Base-by-base conservation (phyloP, 2,888 invertebrate species). In the Lucinisca nassula region DNA sequence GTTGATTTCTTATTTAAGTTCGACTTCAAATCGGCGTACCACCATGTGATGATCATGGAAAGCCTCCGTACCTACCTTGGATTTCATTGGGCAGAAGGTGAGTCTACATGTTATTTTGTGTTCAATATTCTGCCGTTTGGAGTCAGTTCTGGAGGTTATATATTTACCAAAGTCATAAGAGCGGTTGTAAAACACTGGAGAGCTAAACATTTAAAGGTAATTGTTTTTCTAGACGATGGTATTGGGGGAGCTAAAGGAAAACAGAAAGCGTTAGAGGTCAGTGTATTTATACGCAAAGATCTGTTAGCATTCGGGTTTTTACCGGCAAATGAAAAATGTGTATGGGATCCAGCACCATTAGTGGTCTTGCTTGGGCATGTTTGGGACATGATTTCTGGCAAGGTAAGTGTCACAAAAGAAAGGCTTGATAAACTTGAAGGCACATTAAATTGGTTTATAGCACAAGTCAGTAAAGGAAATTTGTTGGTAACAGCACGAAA, bases 1-100 rank as follows among this genome's bases (percentile, higher is more conserved):
- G 79, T 61, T 4, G 82, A 79, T 38, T 82, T 51, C 45, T 45
- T 79, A 27, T 86, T 86, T 61, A 58, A 58, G 24, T 87, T 83
- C 45, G 83, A 87, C 72, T 38, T 79, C 14, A 79, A 40, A 30
- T 24, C 61, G 14, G 77, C 77, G n/a, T 82, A 83, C 72, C 87
- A 87, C 27, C 79, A 80, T 58, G 32, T 85, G n/a, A 55, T 49
- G 32, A 80, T 80, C 45, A 72, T 30, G 49, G 61, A 30, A 49
- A 27, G 32, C 17, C 74, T 79, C 67, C 38, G 61, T n/a, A 78
- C 61, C 40, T 73, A 73, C 79, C 35, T 76, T 0, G 35, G 80
- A 49, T 73, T 83, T 51, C 58, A 55, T 21, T 75, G 76, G 79
- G 24, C 24, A 21, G 17, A 0, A 37, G 35, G 67, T 14, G 51